Conservation (phyloP, 2,113 vertebrate genomes). For the Syngnathus floridae region DNA sequence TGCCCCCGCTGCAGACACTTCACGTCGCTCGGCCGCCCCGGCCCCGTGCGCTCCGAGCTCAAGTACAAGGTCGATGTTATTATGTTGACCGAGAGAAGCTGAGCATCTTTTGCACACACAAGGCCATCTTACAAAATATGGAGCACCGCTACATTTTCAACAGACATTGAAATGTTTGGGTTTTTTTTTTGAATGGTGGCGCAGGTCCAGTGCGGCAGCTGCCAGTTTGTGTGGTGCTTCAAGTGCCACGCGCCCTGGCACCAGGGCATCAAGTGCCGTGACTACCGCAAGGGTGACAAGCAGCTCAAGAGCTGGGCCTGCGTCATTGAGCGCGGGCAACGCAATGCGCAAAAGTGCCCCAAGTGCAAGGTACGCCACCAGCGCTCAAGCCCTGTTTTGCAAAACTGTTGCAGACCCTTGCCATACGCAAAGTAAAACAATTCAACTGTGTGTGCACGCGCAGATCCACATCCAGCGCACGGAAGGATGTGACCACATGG, state of each 20-base stretch:
- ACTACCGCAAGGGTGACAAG: constrained; percentile 95
- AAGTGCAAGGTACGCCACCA: constrained; percentile 81
- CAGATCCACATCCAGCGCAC: constrained; percentile 98
- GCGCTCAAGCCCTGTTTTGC: too few relatives aligned
- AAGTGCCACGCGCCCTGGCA: constrained; percentile 98
- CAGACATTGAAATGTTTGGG: too few relatives aligned
- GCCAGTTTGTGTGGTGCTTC: constrained; percentile 99
- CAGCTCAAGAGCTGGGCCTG: constrained; percentile 91
- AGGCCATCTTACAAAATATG: too few relatives aligned
- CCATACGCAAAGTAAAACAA: too few relatives aligned
- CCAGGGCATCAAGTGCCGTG: constrained; percentile 89
- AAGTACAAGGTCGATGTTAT: constrained; percentile 88
- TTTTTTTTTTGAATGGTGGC: not conserved
- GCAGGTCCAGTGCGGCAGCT: constrained; percentile 89
- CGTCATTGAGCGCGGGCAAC: constrained; percentile 93
- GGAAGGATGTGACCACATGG: constrained; percentile 98
- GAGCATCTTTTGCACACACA: too few relatives aligned
- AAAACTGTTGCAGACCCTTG: too few relatives aligned
- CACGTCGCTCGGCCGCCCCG: constrained; percentile 83
- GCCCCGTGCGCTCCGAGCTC: constrained; percentile 80
- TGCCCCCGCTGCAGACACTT: constrained; percentile 96
- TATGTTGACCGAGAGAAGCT: too few relatives aligned
- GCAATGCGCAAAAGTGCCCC: constrained; percentile 97
- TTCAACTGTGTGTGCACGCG: not conserved
- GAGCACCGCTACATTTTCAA: too few relatives aligned